These are phyloP conservation scores for Spodoptera litura DNA, from an alignment of 1,140 invertebrate genomes.

Conservation along the genomic window DNA sequence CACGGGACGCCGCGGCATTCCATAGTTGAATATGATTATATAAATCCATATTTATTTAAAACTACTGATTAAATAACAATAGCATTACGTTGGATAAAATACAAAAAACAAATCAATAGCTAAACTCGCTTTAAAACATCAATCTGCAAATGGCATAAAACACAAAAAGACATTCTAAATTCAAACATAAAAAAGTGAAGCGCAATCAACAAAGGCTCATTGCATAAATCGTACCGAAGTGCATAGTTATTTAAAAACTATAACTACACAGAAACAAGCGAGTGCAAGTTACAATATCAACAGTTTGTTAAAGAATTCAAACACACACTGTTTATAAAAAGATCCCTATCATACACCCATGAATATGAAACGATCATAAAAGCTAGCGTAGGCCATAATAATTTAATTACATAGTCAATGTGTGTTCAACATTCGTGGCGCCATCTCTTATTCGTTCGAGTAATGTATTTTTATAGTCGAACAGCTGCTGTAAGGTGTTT, in stretches of 20 bases:
- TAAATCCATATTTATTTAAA: too few species aligned
- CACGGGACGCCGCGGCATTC: too few species aligned
- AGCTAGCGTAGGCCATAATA: conserved; percentile 35
- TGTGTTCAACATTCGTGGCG: neutral
- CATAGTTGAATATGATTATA: too few species aligned
- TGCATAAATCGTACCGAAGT: neutral
- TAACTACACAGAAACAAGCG: neutral
- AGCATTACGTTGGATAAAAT: too few species aligned
- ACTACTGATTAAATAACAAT: too few species aligned
- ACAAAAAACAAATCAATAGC: too few species aligned
- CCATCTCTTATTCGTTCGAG: conserved; percentile 1
- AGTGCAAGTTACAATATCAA: conserved; percentile 28
- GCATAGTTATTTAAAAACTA: neutral
- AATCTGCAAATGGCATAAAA: neutral
- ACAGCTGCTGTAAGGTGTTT: neutral
- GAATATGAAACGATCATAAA: conserved; percentile 44
- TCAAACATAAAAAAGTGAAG: neutral
- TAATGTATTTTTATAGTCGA: neutral
- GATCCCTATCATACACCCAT: conserved; percentile 41
- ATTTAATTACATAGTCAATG: conserved; percentile 35
- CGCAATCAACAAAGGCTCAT: neutral
- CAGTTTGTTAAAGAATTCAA: conserved; percentile 40
- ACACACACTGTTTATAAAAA: conserved; percentile 43
- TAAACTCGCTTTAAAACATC: too few species aligned
- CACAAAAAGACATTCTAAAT: neutral